phyloP scores from a whole-genome alignment of 2,113 vertebrate genomes.

The Spilogale gracilis region DNA sequence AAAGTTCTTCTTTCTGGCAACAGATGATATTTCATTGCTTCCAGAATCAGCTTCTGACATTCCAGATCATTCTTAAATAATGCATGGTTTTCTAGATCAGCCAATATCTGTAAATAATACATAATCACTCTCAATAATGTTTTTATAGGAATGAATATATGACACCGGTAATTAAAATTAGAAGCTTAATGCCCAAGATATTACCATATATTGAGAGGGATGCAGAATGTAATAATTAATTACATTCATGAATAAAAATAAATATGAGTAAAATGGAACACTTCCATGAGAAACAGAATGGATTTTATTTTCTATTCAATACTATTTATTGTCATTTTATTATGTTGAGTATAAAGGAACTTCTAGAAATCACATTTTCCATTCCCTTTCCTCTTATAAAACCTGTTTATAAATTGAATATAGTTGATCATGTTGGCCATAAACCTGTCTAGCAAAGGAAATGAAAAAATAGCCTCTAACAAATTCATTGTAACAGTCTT shows the following conservation, averaged over 20 bases:
- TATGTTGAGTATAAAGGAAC: not conserved
- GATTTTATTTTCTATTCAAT: not conserved
- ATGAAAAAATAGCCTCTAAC: not conserved
- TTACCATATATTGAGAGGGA: not conserved
- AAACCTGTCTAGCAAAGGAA: not conserved
- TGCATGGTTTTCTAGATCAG: slow-evolving; percentile 91
- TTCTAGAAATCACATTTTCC: not conserved
- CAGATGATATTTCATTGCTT: slow-evolving; percentile 93
- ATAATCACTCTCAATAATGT: slow-evolving; percentile 59
- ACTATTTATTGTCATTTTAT: not conserved
- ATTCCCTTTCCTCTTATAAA: not conserved
- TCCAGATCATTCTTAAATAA: slow-evolving; percentile 92
- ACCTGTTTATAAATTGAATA: not conserved
- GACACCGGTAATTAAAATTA: not conserved
- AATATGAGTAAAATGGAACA: not conserved
- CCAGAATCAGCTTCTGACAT: slow-evolving; percentile 92
- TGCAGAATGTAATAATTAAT: not conserved
- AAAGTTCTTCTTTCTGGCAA: slow-evolving; percentile 92
- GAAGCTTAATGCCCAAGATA: not conserved
- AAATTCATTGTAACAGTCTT: not conserved
- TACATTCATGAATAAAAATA: not conserved
- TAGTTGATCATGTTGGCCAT: not conserved
- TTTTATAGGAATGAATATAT: not conserved
- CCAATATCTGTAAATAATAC: slow-evolving; percentile 88
- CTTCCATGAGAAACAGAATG: not conserved